These are phyloP conservation scores for Psylliodes chrysocephalus DNA, from an alignment of 2,888 invertebrate species.

Conservation along the genomic window DNA sequence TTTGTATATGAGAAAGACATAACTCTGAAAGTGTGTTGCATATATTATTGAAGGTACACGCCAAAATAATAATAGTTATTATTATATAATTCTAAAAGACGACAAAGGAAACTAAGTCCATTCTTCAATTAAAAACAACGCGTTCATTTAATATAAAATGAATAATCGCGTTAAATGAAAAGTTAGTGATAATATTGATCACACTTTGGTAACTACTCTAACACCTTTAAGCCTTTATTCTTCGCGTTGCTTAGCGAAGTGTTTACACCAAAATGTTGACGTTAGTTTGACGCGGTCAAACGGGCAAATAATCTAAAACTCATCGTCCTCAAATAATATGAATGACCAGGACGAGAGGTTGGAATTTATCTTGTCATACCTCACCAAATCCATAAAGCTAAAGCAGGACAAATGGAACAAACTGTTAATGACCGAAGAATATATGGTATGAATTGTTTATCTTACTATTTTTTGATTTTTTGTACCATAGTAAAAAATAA, in stretches of 20 bases:
- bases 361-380: conserved; percentile 81
- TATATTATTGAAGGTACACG: too few species aligned
- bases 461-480: too few species aligned
- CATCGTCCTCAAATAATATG: not conserved
- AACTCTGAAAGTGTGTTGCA: too few species aligned
- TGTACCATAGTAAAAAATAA: too few species aligned
- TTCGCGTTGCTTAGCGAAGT: conserved; percentile 55
- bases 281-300: conserved; percentile 48
- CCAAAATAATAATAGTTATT: too few species aligned
- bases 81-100: too few species aligned
- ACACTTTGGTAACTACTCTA: conserved; percentile 10
- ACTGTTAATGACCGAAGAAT: conserved; percentile 79
- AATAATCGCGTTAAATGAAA: too few species aligned
- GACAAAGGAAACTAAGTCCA: too few species aligned
- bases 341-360: conserved; percentile 75
- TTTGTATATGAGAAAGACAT: too few species aligned
- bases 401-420: conserved; percentile 91
- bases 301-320: conserved; percentile 53
- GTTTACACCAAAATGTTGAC: conserved; percentile 42
- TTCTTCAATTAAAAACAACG: too few species aligned
- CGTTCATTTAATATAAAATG: too few species aligned
- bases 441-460: conserved; percentile 74
- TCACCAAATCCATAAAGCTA: conserved; percentile 77
- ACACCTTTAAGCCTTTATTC: conserved; percentile 10
- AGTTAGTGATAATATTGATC: conserved; percentile 7